These are phyloP conservation scores for Andrena flavipes DNA, from an alignment of 2,888 invertebrate species.

Conservation along the genomic window DNA sequence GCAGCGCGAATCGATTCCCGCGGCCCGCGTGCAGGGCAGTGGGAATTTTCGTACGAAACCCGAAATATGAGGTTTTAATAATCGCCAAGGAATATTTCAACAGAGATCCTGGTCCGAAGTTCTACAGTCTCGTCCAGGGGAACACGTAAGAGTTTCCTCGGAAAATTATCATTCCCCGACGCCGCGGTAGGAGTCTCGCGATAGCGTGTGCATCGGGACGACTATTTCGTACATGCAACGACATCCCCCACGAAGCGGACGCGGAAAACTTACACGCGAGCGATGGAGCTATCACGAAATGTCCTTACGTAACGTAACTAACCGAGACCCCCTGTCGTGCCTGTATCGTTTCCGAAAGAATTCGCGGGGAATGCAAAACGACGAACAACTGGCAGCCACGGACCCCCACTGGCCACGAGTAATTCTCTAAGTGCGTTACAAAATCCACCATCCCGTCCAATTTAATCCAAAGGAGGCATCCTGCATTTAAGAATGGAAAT, in stretches of 20 bases:
- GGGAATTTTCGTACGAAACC: too few relatives aligned
- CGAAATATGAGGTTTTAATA: not conserved
- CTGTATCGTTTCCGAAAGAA: conserved; percentile 46
- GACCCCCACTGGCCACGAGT: not conserved
- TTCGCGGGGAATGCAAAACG: conserved; percentile 52
- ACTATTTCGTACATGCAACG: conserved; percentile 50
- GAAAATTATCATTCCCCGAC: conserved; percentile 36
- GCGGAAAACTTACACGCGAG: conserved; percentile 47
- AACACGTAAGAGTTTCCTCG: conserved; percentile 31
- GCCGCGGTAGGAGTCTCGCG: not conserved
- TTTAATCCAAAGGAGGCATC: not conserved
- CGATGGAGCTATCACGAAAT: conserved; percentile 46
- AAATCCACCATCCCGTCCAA: not conserved
- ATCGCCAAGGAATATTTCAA: not conserved
- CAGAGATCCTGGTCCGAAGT: too few relatives aligned
- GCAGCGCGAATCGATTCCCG: too few relatives aligned
- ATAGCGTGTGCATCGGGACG: conserved; percentile 39
- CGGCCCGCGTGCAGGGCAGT: too few relatives aligned
- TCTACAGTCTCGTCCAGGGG: not conserved
- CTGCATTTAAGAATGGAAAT: not conserved
- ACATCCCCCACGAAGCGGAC: conserved; percentile 1
- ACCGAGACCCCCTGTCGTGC: not conserved
- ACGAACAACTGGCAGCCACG: conserved; percentile 23
- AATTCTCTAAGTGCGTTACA: conserved; percentile 39
- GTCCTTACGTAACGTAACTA: conserved; percentile 42